Evolutionary conservation across 2,888 invertebrate species (phyloP).

Genomic region (Chesias legatella): DNA sequence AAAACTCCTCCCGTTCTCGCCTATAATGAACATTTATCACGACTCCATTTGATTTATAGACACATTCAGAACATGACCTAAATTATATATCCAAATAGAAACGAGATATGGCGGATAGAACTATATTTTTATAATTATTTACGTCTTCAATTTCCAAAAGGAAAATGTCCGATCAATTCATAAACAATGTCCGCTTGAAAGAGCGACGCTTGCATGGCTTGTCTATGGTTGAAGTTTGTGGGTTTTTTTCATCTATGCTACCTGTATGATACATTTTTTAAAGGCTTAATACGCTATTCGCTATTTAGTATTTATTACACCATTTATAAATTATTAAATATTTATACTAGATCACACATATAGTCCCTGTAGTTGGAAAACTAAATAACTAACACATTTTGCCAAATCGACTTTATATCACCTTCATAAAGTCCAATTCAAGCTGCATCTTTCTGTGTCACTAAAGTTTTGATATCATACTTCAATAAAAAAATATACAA

Average conservation of each 20-base stretch:
- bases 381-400: too few species aligned
- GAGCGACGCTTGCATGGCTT: slow-evolving; percentile 60
- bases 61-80: not conserved
- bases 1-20: slow-evolving; percentile 40
- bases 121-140: slow-evolving; percentile 33
- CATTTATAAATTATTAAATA: too few species aligned
- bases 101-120: not conserved
- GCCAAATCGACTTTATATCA: too few species aligned
- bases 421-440: too few species aligned
- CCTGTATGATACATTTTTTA: too few species aligned
- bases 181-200: slow-evolving; percentile 64
- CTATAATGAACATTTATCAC: slow-evolving; percentile 37
- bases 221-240: slow-evolving; percentile 38
- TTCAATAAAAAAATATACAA: too few species aligned
- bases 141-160: slow-evolving; percentile 53
- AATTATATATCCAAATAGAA: not conserved
- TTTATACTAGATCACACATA: too few species aligned
- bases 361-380: too few species aligned
- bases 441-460: too few species aligned
- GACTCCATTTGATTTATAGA: slow-evolving; percentile 15
- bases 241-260: slow-evolving; percentile 7
- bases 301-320: too few species aligned
- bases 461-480: too few species aligned
- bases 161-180: slow-evolving; percentile 63
- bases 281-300: too few species aligned